A percentile compares a stretch with the other conserved stretches of the same genome.
Evolutionary conservation across 2,113 vertebrate genomes (phyloP).

Genomic region (Kobus ellipsiprymnus): DNA sequence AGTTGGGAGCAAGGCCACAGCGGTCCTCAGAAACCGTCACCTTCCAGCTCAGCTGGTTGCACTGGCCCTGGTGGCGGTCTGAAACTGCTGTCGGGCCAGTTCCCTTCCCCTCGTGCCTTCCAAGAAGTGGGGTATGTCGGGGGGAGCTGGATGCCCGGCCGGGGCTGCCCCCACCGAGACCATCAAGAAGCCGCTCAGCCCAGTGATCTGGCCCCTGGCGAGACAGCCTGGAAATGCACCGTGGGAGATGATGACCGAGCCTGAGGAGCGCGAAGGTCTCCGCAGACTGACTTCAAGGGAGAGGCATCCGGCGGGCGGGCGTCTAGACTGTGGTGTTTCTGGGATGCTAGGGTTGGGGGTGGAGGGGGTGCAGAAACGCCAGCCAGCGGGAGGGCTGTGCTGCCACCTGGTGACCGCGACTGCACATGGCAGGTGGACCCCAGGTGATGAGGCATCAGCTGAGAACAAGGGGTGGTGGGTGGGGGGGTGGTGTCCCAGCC

Average conservation of each 20-base stretch:
- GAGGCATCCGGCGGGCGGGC: constrained; percentile 71
- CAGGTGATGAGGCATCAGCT: neutral
- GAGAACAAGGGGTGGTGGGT: neutral
- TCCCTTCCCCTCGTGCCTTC: neutral
- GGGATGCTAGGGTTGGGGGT: neutral
- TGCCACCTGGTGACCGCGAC: constrained; percentile 55
- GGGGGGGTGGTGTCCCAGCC: neutral
- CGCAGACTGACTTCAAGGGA: constrained; percentile 70
- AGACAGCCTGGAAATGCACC: constrained; percentile 36
- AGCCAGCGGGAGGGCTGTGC: neutral
- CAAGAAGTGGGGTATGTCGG: neutral
- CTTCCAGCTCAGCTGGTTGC: neutral
- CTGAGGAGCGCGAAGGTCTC: constrained; percentile 40
- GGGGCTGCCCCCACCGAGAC: neutral
- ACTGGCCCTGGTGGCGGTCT: neutral
- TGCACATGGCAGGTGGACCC: neutral
- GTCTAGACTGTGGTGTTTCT: constrained; percentile 77
- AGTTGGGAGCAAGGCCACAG: neutral
- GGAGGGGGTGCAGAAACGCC: neutral
- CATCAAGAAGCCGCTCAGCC: neutral
- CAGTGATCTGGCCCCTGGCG: constrained; percentile 53
- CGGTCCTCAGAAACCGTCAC: neutral
- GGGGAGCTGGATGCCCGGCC: neutral
- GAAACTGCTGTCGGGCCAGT: neutral
- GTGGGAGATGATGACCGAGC: constrained; percentile 55